phyloP scores from a whole-genome alignment of 1,140 invertebrate genomes.

The Hypothenemus hampei region DNA sequence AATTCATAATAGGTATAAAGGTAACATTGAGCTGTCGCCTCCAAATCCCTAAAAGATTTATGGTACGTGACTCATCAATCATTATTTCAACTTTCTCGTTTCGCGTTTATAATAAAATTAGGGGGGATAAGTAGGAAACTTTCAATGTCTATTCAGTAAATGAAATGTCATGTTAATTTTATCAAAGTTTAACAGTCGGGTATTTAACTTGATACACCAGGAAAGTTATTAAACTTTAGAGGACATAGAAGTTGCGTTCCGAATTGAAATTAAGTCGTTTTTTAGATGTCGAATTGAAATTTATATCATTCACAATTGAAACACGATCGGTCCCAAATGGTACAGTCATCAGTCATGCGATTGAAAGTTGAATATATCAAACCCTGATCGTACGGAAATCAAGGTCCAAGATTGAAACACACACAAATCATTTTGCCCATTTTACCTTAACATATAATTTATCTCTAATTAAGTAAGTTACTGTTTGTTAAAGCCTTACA shows the following conservation, averaged over 20 bases:
- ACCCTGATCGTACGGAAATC: background rate
- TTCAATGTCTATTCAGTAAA: background rate
- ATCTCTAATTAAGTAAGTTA: too few relatives aligned
- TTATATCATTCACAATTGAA: conserved; percentile 15
- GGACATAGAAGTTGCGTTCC: too few relatives aligned
- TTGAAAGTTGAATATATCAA: conserved; percentile 4
- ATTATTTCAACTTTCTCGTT: background rate
- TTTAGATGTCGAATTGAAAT: too few relatives aligned
- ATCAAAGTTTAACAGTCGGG: too few relatives aligned
- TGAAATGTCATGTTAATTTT: too few relatives aligned
- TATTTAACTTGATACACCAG: too few relatives aligned
- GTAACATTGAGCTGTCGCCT: background rate
- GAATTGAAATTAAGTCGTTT: too few relatives aligned
- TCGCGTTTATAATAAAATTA: background rate
- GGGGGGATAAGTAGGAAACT: background rate
- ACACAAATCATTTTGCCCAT: too few relatives aligned
- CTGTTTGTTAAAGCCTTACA: too few relatives aligned
- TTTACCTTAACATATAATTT: too few relatives aligned
- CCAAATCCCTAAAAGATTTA: background rate
- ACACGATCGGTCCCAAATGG: conserved; percentile 13
- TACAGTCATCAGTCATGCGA: conserved; percentile 13
- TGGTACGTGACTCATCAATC: conserved; percentile 4
- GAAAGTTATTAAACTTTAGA: too few relatives aligned
- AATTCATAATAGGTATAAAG: background rate
- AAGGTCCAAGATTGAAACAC: background rate